Evolutionary conservation across 2,113 vertebrate genomes (phyloP), one percentile per base, ranked within the genome.

Genomic region (Strix uralensis): DNA sequence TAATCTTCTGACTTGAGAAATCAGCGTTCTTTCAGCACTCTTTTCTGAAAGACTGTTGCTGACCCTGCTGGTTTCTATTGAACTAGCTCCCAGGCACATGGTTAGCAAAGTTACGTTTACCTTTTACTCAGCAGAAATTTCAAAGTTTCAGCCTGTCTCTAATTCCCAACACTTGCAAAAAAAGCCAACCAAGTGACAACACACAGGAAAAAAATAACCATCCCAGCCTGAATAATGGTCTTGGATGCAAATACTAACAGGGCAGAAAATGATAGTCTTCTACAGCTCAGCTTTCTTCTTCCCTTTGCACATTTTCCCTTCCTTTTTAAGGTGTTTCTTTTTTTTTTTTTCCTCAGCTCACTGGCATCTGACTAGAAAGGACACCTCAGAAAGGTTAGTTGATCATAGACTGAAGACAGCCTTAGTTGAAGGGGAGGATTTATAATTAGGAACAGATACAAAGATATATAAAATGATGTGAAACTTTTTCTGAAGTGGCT

Each of bases 121-220:
- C 38, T 96, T 90, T 92, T 85, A 67, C 71, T 95, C 95, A 94
- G 94, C 93, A 96, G 54, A 95, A 97, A 63, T 71, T 63, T 69
- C 54, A 32, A 87, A 71, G 87, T 83, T 92, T 83, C 69, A 96
- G 38, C 38, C 69, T 88, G 51, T 46, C 36, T 96, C 46, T 88
- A 88, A 96, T 96, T 96, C 54, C 54, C 30, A 69, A 79, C n/a
- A 63, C 69, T 95, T 93, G 89, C 71, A 62, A 91, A 96, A 92
- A 89, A 78, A 82, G 13, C 15, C 22, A 83, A 32, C 15, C 12
- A 70, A 80, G 30, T 57, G 40, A 25, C 38, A 95, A 44, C 4
- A 51, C 10, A 26, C 8, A 54, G 40, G 9, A 11, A 23, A 58
- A 40, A 44, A 40, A 47, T 10, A 59, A 44, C 26, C 10, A 26